These are phyloP conservation scores for Chondrilla cf. caribensis DNA, from an alignment of 37 sponge, comb jelly and placozoan genomes.

Conservation along the genomic window DNA sequence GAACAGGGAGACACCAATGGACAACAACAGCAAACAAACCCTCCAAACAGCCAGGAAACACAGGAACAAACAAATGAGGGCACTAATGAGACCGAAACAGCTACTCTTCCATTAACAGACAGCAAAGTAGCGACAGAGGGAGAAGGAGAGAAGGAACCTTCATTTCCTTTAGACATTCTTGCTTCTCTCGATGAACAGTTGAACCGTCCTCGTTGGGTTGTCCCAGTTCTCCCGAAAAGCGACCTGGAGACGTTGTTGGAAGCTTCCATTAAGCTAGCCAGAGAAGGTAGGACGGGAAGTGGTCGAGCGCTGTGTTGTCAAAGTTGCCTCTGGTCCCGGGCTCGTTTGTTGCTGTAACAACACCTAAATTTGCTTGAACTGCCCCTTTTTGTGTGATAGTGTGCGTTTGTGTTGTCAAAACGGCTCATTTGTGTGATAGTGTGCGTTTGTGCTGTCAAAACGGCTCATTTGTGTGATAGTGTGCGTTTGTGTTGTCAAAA, in stretches of 20 bases:
- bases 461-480: no score
- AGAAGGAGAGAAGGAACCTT: conserved; percentile 27
- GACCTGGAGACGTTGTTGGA: conserved; percentile 76
- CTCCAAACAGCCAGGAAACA: not conserved
- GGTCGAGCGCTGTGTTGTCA: not conserved
- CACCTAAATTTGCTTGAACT: no score
- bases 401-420: no score
- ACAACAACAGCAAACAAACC: not conserved
- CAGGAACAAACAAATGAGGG: not conserved
- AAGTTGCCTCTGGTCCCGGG: not conserved
- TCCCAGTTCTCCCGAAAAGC: conserved; percentile 80
- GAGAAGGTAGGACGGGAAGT: conserved; percentile 51
- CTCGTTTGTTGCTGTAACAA: conserved; percentile 2
- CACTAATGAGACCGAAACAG: not conserved
- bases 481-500: no score
- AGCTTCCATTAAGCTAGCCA: conserved; percentile 71
- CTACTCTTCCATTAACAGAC: not conserved
- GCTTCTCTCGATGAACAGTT: conserved; percentile 73
- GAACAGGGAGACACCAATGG: not conserved
- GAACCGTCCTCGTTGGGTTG: conserved; percentile 80
- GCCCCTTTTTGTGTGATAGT: no score
- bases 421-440: no score
- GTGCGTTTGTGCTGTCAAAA: no score
- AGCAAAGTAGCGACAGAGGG: not conserved
- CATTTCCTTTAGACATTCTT: conserved; percentile 60